These are phyloP conservation scores for Hydrotaea diabolus DNA, from an alignment of 2,888 invertebrate genomes.

Conservation along the genomic window DNA sequence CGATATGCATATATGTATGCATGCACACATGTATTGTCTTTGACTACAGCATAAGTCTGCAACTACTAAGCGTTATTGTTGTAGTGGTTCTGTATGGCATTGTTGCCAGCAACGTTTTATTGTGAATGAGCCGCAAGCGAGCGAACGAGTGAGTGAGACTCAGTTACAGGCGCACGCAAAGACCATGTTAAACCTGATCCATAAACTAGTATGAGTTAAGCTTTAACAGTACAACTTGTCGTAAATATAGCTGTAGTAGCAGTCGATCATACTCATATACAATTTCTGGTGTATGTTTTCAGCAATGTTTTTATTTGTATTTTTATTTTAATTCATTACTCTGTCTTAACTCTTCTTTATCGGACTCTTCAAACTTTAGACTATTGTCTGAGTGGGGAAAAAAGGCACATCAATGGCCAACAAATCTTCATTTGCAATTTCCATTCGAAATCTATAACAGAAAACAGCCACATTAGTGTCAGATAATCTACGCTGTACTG, in stretches of 20 bases:
- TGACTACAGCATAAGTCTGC: not conserved
- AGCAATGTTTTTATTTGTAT: constrained; percentile 8
- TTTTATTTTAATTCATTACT: constrained; percentile 47
- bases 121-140: too few species aligned
- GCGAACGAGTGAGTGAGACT: too few species aligned
- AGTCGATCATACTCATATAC: not conserved
- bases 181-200: constrained; percentile 57
- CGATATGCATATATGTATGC: not conserved
- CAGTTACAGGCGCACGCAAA: constrained; percentile 37
- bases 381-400: not conserved
- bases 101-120: too few species aligned
- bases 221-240: not conserved
- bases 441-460: constrained; percentile 23
- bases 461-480: constrained; percentile 1
- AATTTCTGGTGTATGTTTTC: constrained; percentile 11
- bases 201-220: constrained; percentile 58
- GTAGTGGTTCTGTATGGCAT: too few species aligned
- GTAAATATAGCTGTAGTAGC: not conserved
- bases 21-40: not conserved
- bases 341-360: not conserved
- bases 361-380: not conserved
- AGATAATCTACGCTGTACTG: not conserved
- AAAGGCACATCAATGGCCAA: not conserved
- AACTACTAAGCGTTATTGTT: too few species aligned
- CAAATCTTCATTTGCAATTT: constrained; percentile 49